Conservation (phyloP, 2,113 vertebrate genomes). For the Cyanoliseus patagonus region DNA sequence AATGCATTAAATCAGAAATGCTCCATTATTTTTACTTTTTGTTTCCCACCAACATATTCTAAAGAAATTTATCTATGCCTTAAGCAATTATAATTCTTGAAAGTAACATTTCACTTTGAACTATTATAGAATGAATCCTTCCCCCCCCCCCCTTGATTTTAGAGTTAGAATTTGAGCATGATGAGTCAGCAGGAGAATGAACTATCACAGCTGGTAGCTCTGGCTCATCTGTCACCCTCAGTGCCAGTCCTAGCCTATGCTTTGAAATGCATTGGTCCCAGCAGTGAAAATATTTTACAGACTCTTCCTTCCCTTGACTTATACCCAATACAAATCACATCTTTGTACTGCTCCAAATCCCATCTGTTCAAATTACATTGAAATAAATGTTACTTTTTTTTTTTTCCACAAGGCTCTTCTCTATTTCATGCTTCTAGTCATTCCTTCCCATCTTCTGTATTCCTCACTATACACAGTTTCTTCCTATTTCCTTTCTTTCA, state of each 20-base stretch:
- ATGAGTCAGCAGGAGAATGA: not conserved
- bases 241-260: not conserved
- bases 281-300: not conserved
- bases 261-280: conserved; percentile 7
- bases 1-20: not conserved
- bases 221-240: not conserved
- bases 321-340: not conserved
- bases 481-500: not conserved
- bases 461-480: not conserved
- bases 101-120: not conserved
- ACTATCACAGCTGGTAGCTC: not conserved
- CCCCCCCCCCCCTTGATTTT: not conserved
- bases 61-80: not conserved
- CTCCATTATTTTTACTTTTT: not conserved
- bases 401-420: not conserved
- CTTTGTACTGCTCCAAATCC: not conserved
- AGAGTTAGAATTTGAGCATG: not conserved
- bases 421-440: not conserved
- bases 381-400: not conserved
- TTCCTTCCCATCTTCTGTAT: not conserved
- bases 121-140: not conserved
- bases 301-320: not conserved
- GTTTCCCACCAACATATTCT: not conserved
- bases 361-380: not conserved
- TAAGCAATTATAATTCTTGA: not conserved